phyloP scores from a whole-genome alignment of 2,113 vertebrate genomes.

The Tamias sibiricus region DNA sequence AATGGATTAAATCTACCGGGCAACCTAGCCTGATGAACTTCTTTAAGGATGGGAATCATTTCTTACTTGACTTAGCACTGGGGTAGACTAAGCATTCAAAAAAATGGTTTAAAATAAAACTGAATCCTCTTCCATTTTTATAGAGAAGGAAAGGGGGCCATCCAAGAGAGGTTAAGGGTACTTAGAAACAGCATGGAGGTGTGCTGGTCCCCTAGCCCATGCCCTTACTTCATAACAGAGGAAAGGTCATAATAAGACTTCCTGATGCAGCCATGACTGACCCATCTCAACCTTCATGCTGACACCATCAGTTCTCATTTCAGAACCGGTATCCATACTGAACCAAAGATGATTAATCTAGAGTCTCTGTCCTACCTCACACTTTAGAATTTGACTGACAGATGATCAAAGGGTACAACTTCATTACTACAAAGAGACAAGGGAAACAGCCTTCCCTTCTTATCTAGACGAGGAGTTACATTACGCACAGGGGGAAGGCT shows the following conservation, averaged over 20 bases:
- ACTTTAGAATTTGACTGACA: too few species aligned
- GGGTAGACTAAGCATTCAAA: neutral
- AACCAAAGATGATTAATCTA: neutral
- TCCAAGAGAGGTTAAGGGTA: neutral
- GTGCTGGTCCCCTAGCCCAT: neutral
- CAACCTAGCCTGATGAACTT: neutral
- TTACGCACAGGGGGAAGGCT: too few species aligned
- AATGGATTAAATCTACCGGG: neutral
- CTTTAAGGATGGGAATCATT: neutral
- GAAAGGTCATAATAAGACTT: neutral
- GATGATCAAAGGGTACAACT: too few species aligned
- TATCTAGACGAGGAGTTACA: too few species aligned
- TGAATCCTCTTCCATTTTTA: neutral
- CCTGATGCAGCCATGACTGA: neutral
- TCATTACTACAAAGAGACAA: too few species aligned
- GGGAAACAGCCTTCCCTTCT: too few species aligned
- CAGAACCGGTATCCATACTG: neutral
- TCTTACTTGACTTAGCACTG: neutral
- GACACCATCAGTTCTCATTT: neutral
- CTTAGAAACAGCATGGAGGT: neutral
- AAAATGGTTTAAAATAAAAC: constrained; percentile 24
- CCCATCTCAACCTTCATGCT: neutral
- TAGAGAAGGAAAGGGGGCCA: neutral
- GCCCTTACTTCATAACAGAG: neutral
- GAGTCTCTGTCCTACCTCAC: too few species aligned